phyloP scores from a whole-genome alignment of 2,113 vertebrate species.

The Scolopax mira region DNA sequence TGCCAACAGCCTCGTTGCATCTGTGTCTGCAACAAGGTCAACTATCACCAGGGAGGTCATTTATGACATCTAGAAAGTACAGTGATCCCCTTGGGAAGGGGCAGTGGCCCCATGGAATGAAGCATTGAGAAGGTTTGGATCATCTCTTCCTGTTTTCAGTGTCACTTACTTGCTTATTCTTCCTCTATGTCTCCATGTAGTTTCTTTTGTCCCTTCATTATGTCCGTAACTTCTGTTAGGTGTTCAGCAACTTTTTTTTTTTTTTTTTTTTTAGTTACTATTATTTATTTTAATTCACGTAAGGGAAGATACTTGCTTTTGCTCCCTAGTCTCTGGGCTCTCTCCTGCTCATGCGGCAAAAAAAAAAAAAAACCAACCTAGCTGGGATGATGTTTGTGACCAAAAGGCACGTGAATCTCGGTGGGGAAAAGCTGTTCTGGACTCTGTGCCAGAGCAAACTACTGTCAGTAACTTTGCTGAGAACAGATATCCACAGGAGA shows the following conservation, averaged over 20 bases:
- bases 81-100: neutral
- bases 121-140: neutral
- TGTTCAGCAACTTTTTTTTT: neutral
- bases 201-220: neutral
- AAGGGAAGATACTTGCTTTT: neutral
- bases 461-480: neutral
- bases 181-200: neutral
- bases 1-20: neutral
- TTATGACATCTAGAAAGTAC: neutral
- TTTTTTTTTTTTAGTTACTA: no score
- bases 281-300: neutral
- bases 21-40: neutral
- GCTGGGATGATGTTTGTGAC: neutral
- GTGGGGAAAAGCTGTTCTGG: neutral
- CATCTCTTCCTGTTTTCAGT: neutral
- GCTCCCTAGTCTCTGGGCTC: neutral
- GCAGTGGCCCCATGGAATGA: neutral
- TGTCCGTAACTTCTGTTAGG: neutral
- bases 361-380: neutral
- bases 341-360: neutral
- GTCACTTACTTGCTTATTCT: neutral
- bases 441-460: conserved; percentile 31
- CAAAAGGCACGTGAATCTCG: neutral
- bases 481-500: neutral
- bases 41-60: neutral